Percentiles rank a stretch among this genome's conserved stretches.
Evolutionary conservation across 64 coral and sea anemone genomes (phyloP).

Genomic region (Montipora capricornis): DNA sequence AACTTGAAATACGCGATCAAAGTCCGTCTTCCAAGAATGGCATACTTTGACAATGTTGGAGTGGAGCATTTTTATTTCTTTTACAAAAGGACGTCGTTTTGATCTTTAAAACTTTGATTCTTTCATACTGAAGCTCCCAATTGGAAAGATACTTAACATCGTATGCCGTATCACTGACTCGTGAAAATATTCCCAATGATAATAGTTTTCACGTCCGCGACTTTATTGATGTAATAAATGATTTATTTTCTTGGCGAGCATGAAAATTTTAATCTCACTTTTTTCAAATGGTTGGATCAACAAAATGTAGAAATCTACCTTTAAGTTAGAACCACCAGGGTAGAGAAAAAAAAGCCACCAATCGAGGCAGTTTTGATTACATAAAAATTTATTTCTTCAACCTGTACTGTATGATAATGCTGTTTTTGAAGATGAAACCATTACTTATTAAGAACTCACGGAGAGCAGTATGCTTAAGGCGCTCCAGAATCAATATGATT

Average conservation of each 20-base stretch:
- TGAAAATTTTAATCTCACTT: neutral
- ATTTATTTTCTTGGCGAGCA: constrained; percentile 1
- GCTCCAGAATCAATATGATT: neutral
- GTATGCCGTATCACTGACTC: too few relatives aligned
- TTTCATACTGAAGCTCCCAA: too few relatives aligned
- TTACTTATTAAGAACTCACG: neutral
- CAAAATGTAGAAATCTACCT: neutral
- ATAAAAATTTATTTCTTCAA: neutral
- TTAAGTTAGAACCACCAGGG: neutral
- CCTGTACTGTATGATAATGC: neutral
- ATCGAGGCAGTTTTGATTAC: neutral
- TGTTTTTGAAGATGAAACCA: neutral
- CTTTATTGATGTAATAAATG: neutral
- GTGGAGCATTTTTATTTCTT: too few relatives aligned
- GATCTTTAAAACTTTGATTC: too few relatives aligned
- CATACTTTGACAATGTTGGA: neutral
- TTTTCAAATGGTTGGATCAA: neutral
- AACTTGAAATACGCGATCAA: neutral
- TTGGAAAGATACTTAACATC: too few relatives aligned
- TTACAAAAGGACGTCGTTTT: too few relatives aligned
- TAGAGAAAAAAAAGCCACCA: neutral
- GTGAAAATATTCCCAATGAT: neutral
- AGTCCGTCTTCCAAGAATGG: neutral
- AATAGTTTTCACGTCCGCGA: neutral
- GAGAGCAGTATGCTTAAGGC: neutral